phyloP scores from a whole-genome alignment of 2,113 vertebrate genomes.

The Myocastor coypus region DNA sequence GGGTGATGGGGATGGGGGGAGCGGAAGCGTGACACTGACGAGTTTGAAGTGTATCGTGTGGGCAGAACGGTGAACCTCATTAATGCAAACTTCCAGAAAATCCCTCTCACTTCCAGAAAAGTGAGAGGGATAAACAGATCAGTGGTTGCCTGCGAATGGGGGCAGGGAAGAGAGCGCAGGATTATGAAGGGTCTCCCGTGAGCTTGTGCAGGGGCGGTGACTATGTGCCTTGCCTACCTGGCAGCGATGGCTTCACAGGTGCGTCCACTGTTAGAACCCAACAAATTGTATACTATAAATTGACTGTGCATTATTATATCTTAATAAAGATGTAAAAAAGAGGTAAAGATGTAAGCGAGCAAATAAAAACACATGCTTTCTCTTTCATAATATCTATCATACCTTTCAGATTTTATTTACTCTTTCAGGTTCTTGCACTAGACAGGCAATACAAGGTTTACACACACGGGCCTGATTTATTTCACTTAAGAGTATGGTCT shows the following conservation, averaged over 20 bases:
- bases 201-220: not conserved
- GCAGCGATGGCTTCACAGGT: not conserved
- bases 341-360: not conserved
- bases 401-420: too few species aligned
- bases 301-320: not conserved
- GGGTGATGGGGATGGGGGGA: not conserved
- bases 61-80: not conserved
- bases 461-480: too few species aligned
- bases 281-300: not conserved
- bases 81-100: not conserved
- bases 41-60: not conserved
- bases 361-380: not conserved
- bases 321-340: not conserved
- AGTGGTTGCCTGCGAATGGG: not conserved
- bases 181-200: not conserved
- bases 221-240: not conserved
- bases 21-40: not conserved
- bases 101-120: not conserved
- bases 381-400: too few species aligned
- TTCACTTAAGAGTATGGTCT: too few species aligned
- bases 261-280: not conserved
- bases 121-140: not conserved
- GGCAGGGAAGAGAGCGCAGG: not conserved
- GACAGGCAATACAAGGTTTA: too few species aligned
- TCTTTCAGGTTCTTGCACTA: too few species aligned